These are phyloP conservation scores for Pogonomyrmex californicus DNA, from an alignment of 1,140 invertebrate species.

Conservation along the genomic window DNA sequence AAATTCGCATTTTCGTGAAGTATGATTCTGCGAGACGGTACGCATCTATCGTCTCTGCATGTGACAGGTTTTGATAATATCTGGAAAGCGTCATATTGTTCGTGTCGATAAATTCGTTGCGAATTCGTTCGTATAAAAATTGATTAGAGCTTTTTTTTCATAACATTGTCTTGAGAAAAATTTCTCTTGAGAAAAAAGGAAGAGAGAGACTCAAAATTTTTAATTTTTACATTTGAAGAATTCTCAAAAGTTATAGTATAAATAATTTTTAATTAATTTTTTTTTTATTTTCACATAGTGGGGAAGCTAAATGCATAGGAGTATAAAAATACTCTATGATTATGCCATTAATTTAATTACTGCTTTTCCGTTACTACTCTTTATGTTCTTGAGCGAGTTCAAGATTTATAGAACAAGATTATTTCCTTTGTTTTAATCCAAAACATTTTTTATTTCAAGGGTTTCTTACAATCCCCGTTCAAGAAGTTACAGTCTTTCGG, in stretches of 20 bases:
- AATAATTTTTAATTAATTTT: no score
- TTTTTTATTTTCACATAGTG: no score
- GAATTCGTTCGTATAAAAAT: conserved; percentile 45
- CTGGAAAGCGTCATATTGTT: conserved; percentile 60
- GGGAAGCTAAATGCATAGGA: no score
- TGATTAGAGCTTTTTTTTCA: conserved; percentile 13
- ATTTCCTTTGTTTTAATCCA: conserved; percentile 34
- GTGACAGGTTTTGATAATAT: conserved; percentile 63
- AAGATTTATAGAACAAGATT: background rate
- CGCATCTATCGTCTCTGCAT: conserved; percentile 41
- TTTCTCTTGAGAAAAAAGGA: no score
- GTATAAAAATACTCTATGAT: no score
- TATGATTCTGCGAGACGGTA: conserved; percentile 63
- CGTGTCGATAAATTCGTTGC: conserved; percentile 66
- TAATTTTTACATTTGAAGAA: no score
- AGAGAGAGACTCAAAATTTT: no score
- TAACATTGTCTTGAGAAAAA: no score
- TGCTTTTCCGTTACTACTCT: no score
- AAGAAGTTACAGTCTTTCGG: conserved; percentile 59
- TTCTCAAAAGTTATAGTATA: no score
- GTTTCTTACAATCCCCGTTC: conserved; percentile 30
- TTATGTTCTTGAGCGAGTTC: background rate
- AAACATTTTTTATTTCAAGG: conserved; percentile 39
- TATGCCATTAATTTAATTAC: no score
- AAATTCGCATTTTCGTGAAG: conserved; percentile 60